A percentile compares a stretch with the other conserved stretches of the same genome.
Evolutionary conservation across 2,888 invertebrate genomes (phyloP).

Genomic region (Camptogramma bilineatum): DNA sequence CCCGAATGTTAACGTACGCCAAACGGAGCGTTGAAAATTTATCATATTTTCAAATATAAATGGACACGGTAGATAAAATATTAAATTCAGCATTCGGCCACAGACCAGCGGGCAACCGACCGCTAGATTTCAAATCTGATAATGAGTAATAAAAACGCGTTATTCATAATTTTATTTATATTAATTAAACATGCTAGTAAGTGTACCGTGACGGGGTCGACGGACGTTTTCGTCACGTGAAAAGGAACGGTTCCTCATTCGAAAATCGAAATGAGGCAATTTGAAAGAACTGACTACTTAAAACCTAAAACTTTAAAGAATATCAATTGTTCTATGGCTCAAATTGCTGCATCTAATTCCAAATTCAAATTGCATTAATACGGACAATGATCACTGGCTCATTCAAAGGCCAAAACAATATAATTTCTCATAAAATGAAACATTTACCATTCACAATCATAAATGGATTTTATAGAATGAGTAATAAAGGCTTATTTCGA

Average conservation of each 20-base stretch:
- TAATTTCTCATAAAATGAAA: slow-evolving; percentile 73
- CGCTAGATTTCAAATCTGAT: slow-evolving; percentile 66
- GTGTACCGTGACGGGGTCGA: slow-evolving; percentile 78
- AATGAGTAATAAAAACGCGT: slow-evolving; percentile 67
- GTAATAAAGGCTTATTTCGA: slow-evolving; percentile 51
- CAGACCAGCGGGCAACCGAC: slow-evolving; percentile 50
- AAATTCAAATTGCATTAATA: slow-evolving; percentile 80
- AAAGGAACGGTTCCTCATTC: slow-evolving; percentile 38
- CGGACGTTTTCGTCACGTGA: slow-evolving; percentile 60
- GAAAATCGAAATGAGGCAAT: slow-evolving; percentile 14
- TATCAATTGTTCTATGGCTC: slow-evolving; percentile 58
- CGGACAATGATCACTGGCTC: slow-evolving; percentile 68
- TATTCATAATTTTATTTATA: slow-evolving; percentile 74
- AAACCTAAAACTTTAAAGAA: background rate
- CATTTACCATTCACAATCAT: slow-evolving; percentile 40
- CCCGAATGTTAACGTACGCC: slow-evolving; percentile 53
- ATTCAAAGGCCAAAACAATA: slow-evolving; percentile 79
- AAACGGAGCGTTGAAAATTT: slow-evolving; percentile 61
- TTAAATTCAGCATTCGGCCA: slow-evolving; percentile 57
- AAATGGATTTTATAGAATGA: slow-evolving; percentile 49
- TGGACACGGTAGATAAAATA: slow-evolving; percentile 76
- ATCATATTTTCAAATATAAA: slow-evolving; percentile 60
- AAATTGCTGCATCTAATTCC: slow-evolving; percentile 65
- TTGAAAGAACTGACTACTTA: background rate
- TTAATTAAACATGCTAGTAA: slow-evolving; percentile 75